Conservation (phyloP, 92 coral and sea anemone species). For the Zoanthus solanderi region DNA sequence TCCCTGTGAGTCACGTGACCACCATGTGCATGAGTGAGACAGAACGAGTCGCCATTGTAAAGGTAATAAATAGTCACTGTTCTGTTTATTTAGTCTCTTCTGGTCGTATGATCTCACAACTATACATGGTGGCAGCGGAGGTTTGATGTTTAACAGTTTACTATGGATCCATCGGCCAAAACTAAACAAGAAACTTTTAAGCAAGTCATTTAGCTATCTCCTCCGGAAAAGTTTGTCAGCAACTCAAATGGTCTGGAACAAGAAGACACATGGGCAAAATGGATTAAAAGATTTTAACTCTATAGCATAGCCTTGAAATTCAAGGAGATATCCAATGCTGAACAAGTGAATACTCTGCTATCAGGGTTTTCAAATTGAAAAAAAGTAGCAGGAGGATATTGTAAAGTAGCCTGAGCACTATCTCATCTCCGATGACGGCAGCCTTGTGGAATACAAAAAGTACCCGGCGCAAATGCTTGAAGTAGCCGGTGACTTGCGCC, state of each 20-base stretch:
- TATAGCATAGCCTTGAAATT: slow-evolving; percentile 1
- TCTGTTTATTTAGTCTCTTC: not conserved
- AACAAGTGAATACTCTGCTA: not conserved
- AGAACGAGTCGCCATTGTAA: not conserved
- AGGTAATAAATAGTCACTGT: not conserved
- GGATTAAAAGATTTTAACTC: slow-evolving; percentile 2
- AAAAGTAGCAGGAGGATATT: too few species aligned
- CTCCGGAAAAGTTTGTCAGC: slow-evolving; percentile 11
- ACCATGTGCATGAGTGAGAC: too few species aligned
- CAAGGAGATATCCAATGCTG: not conserved
- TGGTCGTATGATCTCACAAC: not conserved
- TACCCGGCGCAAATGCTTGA: too few species aligned
- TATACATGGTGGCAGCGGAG: not conserved
- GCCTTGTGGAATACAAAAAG: too few species aligned
- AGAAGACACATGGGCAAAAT: slow-evolving; percentile 8
- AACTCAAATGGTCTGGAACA: slow-evolving; percentile 10
- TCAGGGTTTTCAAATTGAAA: too few species aligned
- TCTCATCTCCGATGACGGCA: too few species aligned
- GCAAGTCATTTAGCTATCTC: not conserved
- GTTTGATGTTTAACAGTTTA: not conserved
- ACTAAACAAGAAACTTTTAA: not conserved
- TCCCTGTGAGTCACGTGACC: too few species aligned
- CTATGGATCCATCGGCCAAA: not conserved
- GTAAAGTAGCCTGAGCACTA: too few species aligned
- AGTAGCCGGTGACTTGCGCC: too few species aligned